phyloP scores from a whole-genome alignment of 2,888 invertebrate species.

The Ectemnius continuus region DNA sequence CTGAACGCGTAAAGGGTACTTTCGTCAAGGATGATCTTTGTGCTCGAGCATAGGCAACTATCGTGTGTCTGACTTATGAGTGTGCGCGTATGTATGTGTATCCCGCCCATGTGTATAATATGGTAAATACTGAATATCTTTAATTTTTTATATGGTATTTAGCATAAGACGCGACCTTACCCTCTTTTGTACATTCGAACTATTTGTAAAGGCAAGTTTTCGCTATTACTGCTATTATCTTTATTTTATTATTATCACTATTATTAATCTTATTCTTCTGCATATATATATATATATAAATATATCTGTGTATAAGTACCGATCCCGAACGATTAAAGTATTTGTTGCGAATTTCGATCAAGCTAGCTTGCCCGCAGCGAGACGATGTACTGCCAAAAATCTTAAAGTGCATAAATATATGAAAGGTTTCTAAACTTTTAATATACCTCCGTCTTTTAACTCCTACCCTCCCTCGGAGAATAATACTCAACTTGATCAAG shows the following conservation, averaged over 20 bases:
- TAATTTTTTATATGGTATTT: conserved; percentile 67
- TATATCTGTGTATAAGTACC: conserved; percentile 22
- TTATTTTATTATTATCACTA: conserved; percentile 44
- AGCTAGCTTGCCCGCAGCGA: conserved; percentile 54
- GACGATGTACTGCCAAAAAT: conserved; percentile 62
- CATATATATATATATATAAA: conserved; percentile 12
- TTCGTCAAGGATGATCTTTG: conserved; percentile 35
- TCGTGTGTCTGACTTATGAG: conserved; percentile 39
- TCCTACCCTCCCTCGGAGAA: background rate
- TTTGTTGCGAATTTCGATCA: conserved; percentile 58
- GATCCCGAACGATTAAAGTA: conserved; percentile 46
- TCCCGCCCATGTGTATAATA: conserved; percentile 60
- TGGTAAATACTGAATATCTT: conserved; percentile 63
- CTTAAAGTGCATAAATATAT: conserved; percentile 59
- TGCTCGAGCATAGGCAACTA: conserved; percentile 51
- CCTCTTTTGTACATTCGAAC: conserved; percentile 72
- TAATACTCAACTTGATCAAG: too few relatives aligned
- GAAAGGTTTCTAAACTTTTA: conserved; percentile 62
- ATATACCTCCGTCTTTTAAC: conserved; percentile 2
- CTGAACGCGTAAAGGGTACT: conserved; percentile 23
- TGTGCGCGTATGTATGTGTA: conserved; percentile 51
- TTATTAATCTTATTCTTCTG: conserved; percentile 51
- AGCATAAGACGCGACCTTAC: conserved; percentile 51
- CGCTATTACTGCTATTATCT: conserved; percentile 57
- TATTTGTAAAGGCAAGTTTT: conserved; percentile 68